These are phyloP conservation scores for Apolygus lucorum DNA, from an alignment of 1,140 invertebrate genomes.

Conservation along the genomic window DNA sequence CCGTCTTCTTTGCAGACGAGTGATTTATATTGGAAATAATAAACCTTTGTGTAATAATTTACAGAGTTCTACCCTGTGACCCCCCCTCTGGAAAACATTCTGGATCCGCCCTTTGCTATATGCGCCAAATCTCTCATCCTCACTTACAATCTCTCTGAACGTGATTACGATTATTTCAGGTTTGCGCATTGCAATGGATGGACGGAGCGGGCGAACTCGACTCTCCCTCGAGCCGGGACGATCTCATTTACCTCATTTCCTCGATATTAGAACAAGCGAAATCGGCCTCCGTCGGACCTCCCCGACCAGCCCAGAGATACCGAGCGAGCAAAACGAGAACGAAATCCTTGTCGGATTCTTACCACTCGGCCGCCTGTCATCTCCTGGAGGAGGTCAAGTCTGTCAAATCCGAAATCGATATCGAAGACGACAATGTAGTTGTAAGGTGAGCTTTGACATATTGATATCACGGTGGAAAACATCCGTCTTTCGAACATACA, in stretches of 20 bases:
- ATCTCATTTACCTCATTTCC: constrained; percentile 51
- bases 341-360: constrained; percentile 18
- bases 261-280: constrained; percentile 53
- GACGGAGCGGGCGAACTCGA: constrained; percentile 15
- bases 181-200: constrained; percentile 28
- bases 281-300: not conserved
- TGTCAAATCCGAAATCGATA: constrained; percentile 44
- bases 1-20: too few relatives aligned
- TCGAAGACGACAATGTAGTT: constrained; percentile 40
- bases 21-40: too few relatives aligned
- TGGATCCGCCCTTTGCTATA: too few relatives aligned
- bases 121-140: too few relatives aligned
- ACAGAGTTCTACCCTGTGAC: too few relatives aligned
- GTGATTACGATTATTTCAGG: constrained; percentile 24
- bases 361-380: constrained; percentile 46
- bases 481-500: too few relatives aligned
- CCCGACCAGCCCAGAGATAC: not conserved
- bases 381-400: constrained; percentile 49
- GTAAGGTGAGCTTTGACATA: constrained; percentile 20
- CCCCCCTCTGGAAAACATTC: too few relatives aligned
- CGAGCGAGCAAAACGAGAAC: constrained; percentile 1
- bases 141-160: too few relatives aligned
- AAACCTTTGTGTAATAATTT: too few relatives aligned
- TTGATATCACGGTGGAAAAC: too few relatives aligned
- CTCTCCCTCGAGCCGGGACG: constrained; percentile 38